These are phyloP conservation scores for Limnephilus marmoratus DNA, from an alignment of 2,888 invertebrate genomes.

Conservation along the genomic window DNA sequence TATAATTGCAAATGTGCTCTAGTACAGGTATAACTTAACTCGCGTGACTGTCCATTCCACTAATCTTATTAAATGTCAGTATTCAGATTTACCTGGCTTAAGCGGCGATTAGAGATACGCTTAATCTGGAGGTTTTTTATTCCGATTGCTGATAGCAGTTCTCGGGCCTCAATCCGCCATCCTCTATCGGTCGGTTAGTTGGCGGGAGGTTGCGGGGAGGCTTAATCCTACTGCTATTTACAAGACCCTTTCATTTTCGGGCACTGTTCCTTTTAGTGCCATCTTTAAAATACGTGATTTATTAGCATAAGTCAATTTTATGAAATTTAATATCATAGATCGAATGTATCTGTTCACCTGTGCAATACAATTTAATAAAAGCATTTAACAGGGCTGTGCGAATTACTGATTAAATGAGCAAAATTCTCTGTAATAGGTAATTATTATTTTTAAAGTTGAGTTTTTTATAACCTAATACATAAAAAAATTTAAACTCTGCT, in stretches of 20 bases:
- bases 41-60: neutral
- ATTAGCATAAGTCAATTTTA: neutral
- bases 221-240: constrained; percentile 6
- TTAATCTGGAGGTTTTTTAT: constrained; percentile 14
- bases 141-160: constrained; percentile 26
- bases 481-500: no score
- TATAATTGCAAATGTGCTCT: neutral
- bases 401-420: no score
- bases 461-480: no score
- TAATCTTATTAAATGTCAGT: constrained; percentile 29
- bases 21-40: neutral
- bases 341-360: no score
- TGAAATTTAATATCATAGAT: no score
- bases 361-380: no score
- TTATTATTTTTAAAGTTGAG: no score
- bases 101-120: constrained; percentile 29
- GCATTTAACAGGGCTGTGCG: no score
- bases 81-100: constrained; percentile 32
- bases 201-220: neutral
- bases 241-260: neutral
- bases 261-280: neutral
- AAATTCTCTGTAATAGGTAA: no score
- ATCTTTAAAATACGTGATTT: neutral
- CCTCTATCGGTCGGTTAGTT: neutral
- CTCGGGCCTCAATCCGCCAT: neutral